A percentile compares a stretch with the other conserved stretches of the same genome.
These are phyloP conservation scores for Chloroceryle amazona DNA, from an alignment of 2,797 vertebrate species.

Conservation along the genomic window DNA sequence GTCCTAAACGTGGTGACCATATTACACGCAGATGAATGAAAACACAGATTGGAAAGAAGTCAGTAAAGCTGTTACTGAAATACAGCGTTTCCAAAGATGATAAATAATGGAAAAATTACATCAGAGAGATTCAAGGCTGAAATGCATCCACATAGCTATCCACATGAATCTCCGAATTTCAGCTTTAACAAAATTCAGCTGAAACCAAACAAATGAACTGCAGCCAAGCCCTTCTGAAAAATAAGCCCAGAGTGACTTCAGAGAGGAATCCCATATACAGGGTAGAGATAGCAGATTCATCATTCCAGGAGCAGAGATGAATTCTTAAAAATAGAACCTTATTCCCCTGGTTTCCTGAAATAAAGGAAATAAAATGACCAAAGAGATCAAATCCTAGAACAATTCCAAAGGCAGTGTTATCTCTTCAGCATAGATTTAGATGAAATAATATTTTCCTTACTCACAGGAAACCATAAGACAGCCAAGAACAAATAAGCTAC, in stretches of 20 bases:
- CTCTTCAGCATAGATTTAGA: background rate
- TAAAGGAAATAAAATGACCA: background rate
- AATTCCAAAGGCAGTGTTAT: background rate
- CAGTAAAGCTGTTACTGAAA: conserved; percentile 20
- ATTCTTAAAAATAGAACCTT: conserved; percentile 1
- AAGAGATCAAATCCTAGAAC: background rate
- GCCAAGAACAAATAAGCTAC: background rate
- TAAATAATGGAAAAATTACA: background rate
- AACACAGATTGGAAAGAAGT: background rate
- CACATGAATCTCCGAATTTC: conserved; percentile 21
- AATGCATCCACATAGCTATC: background rate
- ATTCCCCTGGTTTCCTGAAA: background rate
- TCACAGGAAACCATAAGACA: background rate
- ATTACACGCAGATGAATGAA: background rate
- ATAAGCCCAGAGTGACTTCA: conserved; percentile 2
- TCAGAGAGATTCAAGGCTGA: background rate
- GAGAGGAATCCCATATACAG: background rate
- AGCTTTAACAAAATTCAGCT: conserved; percentile 40
- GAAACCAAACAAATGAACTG: conserved; percentile 16
- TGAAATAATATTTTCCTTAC: background rate
- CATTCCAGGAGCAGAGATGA: background rate
- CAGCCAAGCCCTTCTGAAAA: background rate
- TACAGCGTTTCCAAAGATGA: background rate
- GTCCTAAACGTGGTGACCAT: background rate
- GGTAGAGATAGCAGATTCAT: conserved; percentile 19